These are phyloP conservation scores for Eira barbara DNA, from an alignment of 2,113 vertebrate species.

Conservation along the genomic window DNA sequence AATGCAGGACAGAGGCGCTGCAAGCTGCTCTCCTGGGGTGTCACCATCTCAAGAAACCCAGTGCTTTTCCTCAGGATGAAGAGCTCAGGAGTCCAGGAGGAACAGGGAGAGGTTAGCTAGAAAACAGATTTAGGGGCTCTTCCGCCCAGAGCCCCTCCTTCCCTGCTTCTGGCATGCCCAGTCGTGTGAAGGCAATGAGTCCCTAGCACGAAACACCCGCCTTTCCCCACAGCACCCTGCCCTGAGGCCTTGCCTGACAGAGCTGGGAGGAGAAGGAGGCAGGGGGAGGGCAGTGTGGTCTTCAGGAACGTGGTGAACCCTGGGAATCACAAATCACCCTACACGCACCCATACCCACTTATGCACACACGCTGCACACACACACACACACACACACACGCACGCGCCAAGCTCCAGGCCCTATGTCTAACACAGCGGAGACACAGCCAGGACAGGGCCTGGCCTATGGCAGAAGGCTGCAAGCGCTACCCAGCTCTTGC, in stretches of 20 bases:
- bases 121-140: background rate
- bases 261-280: background rate
- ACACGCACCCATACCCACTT: constrained; percentile 8
- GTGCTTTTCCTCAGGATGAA: background rate
- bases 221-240: background rate
- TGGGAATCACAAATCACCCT: constrained; percentile 31
- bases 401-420: constrained; percentile 43
- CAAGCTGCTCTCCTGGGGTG: background rate
- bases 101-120: background rate
- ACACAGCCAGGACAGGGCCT: background rate
- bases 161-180: background rate
- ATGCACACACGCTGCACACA: background rate
- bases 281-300: background rate
- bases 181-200: background rate
- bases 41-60: background rate
- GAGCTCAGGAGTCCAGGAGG: background rate
- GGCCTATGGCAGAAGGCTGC: constrained; percentile 58
- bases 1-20: background rate
- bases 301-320: background rate
- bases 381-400: background rate
- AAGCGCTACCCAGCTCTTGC: constrained; percentile 49
- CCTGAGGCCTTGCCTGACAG: background rate
- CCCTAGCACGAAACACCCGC: background rate
- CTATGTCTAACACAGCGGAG: constrained; percentile 31
- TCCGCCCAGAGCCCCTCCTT: background rate